Evolutionary conservation across 2,888 invertebrate genomes (phyloP), one percentile per base, ranked within the genome.

Genomic region (Ochropleura leucogaster): DNA sequence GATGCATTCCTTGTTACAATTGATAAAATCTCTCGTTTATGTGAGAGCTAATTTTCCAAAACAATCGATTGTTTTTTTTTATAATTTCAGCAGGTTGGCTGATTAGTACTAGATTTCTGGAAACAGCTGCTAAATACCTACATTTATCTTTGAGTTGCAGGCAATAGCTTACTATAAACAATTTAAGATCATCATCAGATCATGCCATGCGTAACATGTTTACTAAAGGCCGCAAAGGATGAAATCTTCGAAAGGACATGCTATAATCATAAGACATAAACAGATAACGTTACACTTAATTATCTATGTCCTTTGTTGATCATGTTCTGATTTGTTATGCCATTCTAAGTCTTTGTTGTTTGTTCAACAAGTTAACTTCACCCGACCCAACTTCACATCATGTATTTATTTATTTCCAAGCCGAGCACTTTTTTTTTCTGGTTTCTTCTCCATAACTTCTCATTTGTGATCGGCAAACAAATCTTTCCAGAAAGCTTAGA

Each of bases 311-410:
- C 62, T 63, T 57, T 71, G 46, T 64, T 59, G 51, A 53, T 42
- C 10, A 71, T 20, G 49, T 51, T 63, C 40, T 10, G 12, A 59
- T 65, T 60, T 69, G 44, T 46, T 55, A 40, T 20, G n/a, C 16
- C 14, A 20, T 8, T 42, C 7, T 20, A 18, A 18, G 47, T 46
- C 9, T 60, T 69, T 59, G n/a, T 82, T 63, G 20, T 42, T n/a
- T 62, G 55, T 55, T 70, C 82, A 70, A 82, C 82, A 80, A 82
- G 82, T 80, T 59, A 59, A 40, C 42, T 46, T 59, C 14, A 46
- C 12, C 40, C 12, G 40, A 40, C 6, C n/a, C 55, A 72, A 57
- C 40, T 79, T 14, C 18, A 40, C n/a, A 51, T n/a, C 44, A 9
- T n/a, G 42, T 16, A 44, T 40, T 60, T 55, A 40, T 68, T 18